phyloP scores from a whole-genome alignment of 2,113 vertebrate genomes.

The Colaptes auratus region DNA sequence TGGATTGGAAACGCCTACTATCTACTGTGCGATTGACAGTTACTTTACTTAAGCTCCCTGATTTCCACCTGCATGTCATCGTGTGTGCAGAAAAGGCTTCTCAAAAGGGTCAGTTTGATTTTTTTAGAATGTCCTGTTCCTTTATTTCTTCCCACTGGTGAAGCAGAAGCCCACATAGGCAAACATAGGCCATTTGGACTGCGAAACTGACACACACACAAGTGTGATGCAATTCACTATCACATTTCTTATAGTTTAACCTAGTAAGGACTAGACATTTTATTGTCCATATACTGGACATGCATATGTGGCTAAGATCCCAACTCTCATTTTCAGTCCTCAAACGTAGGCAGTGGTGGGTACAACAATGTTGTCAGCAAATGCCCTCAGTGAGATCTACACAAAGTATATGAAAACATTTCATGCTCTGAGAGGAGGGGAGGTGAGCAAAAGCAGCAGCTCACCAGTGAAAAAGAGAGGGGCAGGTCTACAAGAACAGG shows the following conservation, averaged over 20 bases:
- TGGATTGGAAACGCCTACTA: neutral
- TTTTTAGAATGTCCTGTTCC: neutral
- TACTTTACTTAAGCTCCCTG: neutral
- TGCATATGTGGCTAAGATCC: neutral
- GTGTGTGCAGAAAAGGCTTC: neutral
- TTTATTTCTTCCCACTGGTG: neutral
- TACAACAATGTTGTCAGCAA: neutral
- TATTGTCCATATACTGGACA: neutral
- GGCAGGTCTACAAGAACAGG: neutral
- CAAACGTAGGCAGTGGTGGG: neutral
- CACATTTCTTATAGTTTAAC: neutral
- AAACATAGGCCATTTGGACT: neutral
- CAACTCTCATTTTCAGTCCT: neutral
- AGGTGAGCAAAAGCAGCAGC: neutral
- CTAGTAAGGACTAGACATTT: neutral
- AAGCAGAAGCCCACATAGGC: neutral
- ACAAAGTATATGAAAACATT: neutral
- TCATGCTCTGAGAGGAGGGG: neutral
- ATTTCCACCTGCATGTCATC: neutral
- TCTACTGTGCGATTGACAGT: neutral
- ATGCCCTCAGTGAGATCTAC: accelerated
- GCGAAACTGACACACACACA: accelerated
- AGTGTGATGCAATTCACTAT: neutral
- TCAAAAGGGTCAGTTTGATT: neutral
- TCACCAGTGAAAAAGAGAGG: neutral